Conservation (phyloP, 2,888 invertebrate genomes). For the Phalangium opilio region DNA sequence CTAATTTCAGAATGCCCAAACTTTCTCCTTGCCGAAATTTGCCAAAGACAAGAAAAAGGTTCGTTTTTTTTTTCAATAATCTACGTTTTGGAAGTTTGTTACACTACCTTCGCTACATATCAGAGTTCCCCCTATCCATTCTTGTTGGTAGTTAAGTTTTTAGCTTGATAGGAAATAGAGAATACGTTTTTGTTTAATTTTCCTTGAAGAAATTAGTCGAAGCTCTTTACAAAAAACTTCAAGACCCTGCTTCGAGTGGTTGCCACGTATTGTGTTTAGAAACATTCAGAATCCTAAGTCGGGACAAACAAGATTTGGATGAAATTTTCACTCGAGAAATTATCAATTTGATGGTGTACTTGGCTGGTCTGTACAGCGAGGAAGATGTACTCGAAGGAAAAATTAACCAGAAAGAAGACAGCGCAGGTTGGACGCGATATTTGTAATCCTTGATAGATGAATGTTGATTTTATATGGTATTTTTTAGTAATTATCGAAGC, state of each 20-base stretch:
- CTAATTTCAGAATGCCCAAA: slow-evolving; percentile 39
- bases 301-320: slow-evolving; percentile 58
- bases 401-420: slow-evolving; percentile 16
- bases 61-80: not conserved
- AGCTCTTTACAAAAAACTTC: slow-evolving; percentile 9
- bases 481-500: slow-evolving; percentile 51
- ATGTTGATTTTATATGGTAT: no score
- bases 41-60: slow-evolving; percentile 28
- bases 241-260: slow-evolving; percentile 30
- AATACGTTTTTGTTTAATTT: slow-evolving; percentile 24
- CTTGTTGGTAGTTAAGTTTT: no score
- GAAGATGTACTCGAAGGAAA: slow-evolving; percentile 20
- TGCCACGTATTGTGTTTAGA: slow-evolving; percentile 43
- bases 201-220: slow-evolving; percentile 35
- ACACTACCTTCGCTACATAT: no score
- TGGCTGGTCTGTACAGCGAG: slow-evolving; percentile 39
- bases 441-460: not conserved
- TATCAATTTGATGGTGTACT: slow-evolving; percentile 48
- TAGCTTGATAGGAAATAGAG: no score
- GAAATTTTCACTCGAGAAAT: slow-evolving; percentile 49
- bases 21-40: slow-evolving; percentile 46
- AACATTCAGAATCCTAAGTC: slow-evolving; percentile 50
- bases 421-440: slow-evolving; percentile 10
- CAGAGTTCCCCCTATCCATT: no score
- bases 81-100: not conserved